Percentiles rank a stretch among this genome's conserved stretches.
phyloP scores from a whole-genome alignment of 2,888 invertebrate species.

The Rhyacophila evoluta region DNA sequence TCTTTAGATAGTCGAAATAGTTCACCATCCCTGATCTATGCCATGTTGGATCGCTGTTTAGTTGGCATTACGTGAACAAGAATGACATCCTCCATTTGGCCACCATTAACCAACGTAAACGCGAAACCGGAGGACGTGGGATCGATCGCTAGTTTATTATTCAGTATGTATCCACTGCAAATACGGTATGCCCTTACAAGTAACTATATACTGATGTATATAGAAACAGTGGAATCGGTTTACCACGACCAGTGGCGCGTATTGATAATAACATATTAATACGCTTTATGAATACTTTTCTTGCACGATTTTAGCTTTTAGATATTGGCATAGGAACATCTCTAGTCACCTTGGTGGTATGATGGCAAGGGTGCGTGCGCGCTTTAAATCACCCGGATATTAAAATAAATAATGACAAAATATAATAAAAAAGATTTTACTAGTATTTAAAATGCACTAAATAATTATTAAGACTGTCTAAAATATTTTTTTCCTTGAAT shows the following conservation, averaged over 20 bases:
- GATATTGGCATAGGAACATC: too few species aligned
- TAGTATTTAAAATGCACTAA: too few species aligned
- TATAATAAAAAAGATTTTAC: too few species aligned
- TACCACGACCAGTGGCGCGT: neutral
- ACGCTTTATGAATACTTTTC: neutral
- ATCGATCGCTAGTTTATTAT: slow-evolving; percentile 13
- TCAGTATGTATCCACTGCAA: neutral
- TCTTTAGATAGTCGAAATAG: neutral
- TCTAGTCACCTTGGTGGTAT: too few species aligned
- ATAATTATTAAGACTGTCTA: too few species aligned
- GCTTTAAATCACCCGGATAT: too few species aligned
- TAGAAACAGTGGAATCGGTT: neutral
- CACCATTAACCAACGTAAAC: neutral
- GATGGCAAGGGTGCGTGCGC: too few species aligned
- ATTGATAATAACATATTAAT: neutral
- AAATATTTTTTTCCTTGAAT: too few species aligned
- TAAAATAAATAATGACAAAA: too few species aligned
- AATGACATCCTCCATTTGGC: slow-evolving; percentile 3
- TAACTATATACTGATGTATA: neutral
- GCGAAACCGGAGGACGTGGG: neutral
- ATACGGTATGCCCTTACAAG: neutral
- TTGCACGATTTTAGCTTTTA: too few species aligned
- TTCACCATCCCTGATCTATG: neutral
- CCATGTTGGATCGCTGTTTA: neutral
- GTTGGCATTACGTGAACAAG: neutral